Base-by-base conservation (phyloP, 2,797 vertebrate species). In the Tragelaphus eurycerus region DNA sequence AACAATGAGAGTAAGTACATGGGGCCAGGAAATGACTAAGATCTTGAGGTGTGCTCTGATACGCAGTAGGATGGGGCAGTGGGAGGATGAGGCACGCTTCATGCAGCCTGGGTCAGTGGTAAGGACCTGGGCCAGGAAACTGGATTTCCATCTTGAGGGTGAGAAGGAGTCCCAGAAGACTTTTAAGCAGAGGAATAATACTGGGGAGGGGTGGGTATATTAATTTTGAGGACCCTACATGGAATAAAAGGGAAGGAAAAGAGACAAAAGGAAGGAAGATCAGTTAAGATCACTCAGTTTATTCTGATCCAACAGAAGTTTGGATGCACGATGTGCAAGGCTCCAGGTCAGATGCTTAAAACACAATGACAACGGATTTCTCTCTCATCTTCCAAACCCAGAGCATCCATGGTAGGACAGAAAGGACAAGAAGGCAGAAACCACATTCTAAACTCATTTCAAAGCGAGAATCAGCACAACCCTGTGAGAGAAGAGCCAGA, bases 201-300 rank as follows among this genome's bases (percentile, higher is more conserved):
- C 31, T 1, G 67, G 27, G 16, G 27, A 6, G 7, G 74, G 7
- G 3, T 14, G 27, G 2, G 4, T 31, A 11, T 79, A 48, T 3
- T 71, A 67, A 89, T 62, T 71, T 29, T 50, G 54, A 78, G 59
- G 48, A 50, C 14, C 43, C 46, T 25, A 1, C 8, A 74, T 15
- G 71, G 15, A 78, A 88, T 14, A 46, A 81, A 89, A 94, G n/a
- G 29, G 38, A 96, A 89, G 16, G 23, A 43, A 71, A 88, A 31
- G 81, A 19, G n/a, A 94, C 7, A 25, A 11, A 25, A 17, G 16
- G 2, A 10, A 43, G 31, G 21, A 76, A 86, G n/a, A 52, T 7
- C 17, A 55, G 23, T 34, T 13, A 19, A 23, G 4, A 46, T 23
- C 34, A 76, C 11, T 1, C 27, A 17, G 19, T 60, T 82, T 84